Evolutionary conservation across 1,140 invertebrate genomes (phyloP).

Genomic region (Cherax quadricarinatus): DNA sequence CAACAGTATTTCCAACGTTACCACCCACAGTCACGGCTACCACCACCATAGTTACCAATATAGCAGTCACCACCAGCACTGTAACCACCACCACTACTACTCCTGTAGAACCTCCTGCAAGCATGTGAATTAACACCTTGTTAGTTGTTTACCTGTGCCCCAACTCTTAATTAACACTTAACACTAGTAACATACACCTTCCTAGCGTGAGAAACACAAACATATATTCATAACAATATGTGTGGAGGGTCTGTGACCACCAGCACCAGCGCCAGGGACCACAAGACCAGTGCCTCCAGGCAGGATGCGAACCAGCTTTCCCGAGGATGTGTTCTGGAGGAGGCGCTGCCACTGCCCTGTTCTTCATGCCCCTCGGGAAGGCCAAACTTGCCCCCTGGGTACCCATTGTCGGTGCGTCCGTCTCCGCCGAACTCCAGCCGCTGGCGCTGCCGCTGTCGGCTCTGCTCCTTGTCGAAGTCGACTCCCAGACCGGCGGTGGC

Average conservation of each 20-base stretch:
- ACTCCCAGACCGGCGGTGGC: conserved; percentile 1
- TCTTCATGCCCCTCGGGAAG: not conserved
- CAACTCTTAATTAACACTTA: not conserved
- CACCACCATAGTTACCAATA: not conserved
- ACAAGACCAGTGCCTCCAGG: not conserved
- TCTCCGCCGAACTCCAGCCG: conserved; percentile 20
- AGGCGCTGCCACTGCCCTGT: not conserved
- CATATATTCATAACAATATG: not conserved
- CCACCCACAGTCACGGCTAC: not conserved
- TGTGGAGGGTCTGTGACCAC: not conserved
- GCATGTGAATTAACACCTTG: not conserved
- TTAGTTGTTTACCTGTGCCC: not conserved
- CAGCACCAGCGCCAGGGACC: not conserved
- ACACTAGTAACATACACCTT: not conserved
- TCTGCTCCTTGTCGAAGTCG: conserved; percentile 22
- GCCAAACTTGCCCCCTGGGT: not conserved
- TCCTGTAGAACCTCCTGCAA: not conserved
- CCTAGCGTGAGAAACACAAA: not conserved
- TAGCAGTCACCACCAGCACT: not conserved
- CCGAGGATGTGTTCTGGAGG: not conserved
- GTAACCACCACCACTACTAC: not conserved
- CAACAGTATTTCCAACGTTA: not conserved
- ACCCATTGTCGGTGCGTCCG: not conserved
- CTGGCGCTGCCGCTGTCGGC: not conserved
- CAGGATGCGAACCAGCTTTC: not conserved